These are phyloP conservation scores for Oasisia sp. DNA, from an alignment of 2,888 invertebrate genomes.

Conservation along the genomic window DNA sequence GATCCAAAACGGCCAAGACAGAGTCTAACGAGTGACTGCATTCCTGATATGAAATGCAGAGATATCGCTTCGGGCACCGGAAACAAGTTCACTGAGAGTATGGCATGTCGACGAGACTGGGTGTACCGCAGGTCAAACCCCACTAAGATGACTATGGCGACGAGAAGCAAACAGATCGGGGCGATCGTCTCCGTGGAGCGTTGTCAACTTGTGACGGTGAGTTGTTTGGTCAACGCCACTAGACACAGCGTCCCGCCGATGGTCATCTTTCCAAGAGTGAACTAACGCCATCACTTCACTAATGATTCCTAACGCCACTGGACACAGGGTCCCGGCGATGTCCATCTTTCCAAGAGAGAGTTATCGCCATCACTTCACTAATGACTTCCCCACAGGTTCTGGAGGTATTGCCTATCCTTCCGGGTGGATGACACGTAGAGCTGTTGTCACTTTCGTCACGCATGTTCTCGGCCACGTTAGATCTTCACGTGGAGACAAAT, in stretches of 20 bases:
- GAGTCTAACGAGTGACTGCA: neutral
- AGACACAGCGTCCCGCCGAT: neutral
- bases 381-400: constrained; percentile 22
- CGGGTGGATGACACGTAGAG: constrained; percentile 26
- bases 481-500: neutral
- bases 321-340: no score
- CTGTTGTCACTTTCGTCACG: constrained; percentile 18
- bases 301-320: no score
- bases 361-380: no score
- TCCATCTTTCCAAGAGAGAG: no score
- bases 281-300: neutral
- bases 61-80: neutral
- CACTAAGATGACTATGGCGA: constrained; percentile 17
- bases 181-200: constrained; percentile 23
- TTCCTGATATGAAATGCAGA: neutral
- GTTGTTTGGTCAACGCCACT: constrained; percentile 21
- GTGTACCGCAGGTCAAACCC: constrained; percentile 25
- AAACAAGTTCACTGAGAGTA: constrained; percentile 14
- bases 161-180: constrained; percentile 23
- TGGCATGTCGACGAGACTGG: constrained; percentile 7
- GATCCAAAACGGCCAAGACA: neutral
- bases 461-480: constrained; percentile 19
- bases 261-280: neutral
- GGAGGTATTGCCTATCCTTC: constrained; percentile 23
- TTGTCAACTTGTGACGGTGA: constrained; percentile 25